A percentile compares a stretch with the other conserved stretches of the same genome.
These are phyloP conservation scores for Lottia scabra DNA, from an alignment of 2,888 invertebrate genomes.

Conservation along the genomic window DNA sequence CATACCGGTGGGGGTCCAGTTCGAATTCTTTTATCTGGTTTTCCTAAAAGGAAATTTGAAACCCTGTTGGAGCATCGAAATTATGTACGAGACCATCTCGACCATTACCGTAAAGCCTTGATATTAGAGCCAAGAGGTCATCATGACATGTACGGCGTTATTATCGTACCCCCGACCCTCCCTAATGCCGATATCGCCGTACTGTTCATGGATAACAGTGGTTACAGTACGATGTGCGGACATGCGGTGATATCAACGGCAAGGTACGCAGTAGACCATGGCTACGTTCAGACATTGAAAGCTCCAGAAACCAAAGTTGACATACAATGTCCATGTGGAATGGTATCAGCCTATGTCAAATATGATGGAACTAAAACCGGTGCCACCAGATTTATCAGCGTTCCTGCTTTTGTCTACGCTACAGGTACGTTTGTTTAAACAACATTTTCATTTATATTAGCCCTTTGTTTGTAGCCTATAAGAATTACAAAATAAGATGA, in stretches of 20 bases:
- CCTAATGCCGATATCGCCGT: conserved; percentile 61
- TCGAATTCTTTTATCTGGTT: conserved; percentile 63
- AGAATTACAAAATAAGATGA: too few species aligned
- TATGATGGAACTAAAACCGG: conserved; percentile 32
- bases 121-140: conserved; percentile 69
- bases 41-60: conserved; percentile 48
- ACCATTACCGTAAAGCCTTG: conserved; percentile 59
- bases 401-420: conserved; percentile 65
- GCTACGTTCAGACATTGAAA: conserved; percentile 39
- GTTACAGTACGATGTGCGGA: conserved; percentile 69
- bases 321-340: conserved; percentile 68
- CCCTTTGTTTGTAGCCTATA: too few species aligned
- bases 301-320: conserved; percentile 59
- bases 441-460: too few species aligned
- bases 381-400: conserved; percentile 64
- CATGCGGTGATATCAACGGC: conserved; percentile 67
- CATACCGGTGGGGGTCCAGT: conserved; percentile 69
- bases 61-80: conserved; percentile 64
- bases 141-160: conserved; percentile 68
- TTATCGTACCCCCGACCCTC: conserved; percentile 59
- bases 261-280: conserved; percentile 56
- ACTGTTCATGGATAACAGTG: conserved; percentile 68
- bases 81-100: conserved; percentile 49
- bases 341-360: conserved; percentile 58
- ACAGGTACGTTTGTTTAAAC: conserved; percentile 42